Base-by-base conservation (phyloP, 2,113 vertebrate genomes). In the Pangasianodon gigas region DNA sequence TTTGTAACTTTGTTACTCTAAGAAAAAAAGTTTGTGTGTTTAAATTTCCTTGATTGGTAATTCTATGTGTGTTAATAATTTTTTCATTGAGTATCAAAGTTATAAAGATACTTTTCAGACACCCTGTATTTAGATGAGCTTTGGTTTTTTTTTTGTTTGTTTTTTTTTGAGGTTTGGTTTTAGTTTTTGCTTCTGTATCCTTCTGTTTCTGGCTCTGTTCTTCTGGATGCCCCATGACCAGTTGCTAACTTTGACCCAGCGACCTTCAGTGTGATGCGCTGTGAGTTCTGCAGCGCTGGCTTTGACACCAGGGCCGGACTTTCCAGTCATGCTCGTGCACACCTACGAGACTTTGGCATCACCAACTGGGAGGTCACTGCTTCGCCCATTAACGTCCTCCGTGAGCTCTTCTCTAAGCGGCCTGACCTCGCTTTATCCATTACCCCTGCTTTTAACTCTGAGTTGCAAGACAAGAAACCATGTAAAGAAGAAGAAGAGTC, bases 361-460 rank as follows among this genome's bases (percentile, higher is more conserved):
- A 98, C 97, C 90, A 99, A 99, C 96, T 99, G 98, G 98, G 98
- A 99, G 77, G 97, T 99, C 75, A 99, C 98, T 60, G 96, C 98
- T 89, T 99, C 98, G 0, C 98, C 98, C 1, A 99, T 99, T 90
- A 97, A 98, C 94, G 97, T 99, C 89, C 95, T 99, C 79, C 96
- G 98, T 87, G 97, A 98, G 95, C 93, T 99, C 51, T 96, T 99
- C 93, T 97, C 97, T 93, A 97, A 97, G 91, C 96, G 97, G 0
- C 93, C 97, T 0, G 97, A 98, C 94, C 96, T 96, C 2, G 96
- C 96, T 0, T 85, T 96, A 93, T 97, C 90, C 84, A 94, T 96
- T 0, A 95, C 94, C 89, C 91, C 96, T 92, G 93, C 94, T 3
- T 90, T 94, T 91, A 91, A 91, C 83, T 71, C 91, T 37, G 26